Conservation (phyloP, 2,797 vertebrate genomes). For the Chelon auratus region DNA sequence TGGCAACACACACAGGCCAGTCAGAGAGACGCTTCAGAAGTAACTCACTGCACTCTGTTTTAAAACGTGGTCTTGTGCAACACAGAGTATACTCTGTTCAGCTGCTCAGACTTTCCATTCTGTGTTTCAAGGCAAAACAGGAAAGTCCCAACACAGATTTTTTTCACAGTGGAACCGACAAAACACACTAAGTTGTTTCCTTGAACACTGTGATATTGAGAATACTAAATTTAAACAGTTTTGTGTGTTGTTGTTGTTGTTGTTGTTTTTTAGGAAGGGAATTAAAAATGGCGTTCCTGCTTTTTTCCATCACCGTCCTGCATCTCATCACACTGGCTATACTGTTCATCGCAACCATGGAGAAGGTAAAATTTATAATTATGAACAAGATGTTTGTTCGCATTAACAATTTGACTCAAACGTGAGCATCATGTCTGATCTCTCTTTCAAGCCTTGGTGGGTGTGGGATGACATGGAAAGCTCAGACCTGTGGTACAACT, state of each 20-base stretch:
- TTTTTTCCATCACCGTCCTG: conserved; percentile 89
- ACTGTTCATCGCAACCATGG: conserved; percentile 92
- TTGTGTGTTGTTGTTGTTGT: neutral
- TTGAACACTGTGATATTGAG: neutral
- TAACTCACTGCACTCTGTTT: conserved; percentile 52
- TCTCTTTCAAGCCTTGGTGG: conserved; percentile 90
- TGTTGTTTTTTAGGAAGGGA: conserved; percentile 45
- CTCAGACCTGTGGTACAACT: conserved; percentile 93
- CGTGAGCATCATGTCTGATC: conserved; percentile 21
- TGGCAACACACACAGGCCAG: conserved; percentile 50
- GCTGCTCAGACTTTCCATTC: conserved; percentile 65
- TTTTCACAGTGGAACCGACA: conserved; percentile 24
- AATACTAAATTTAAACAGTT: conserved; percentile 2
- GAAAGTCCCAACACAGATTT: conserved; percentile 36
- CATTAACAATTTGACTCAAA: neutral
- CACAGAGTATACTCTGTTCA: conserved; percentile 58
- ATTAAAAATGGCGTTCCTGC: conserved; percentile 79
- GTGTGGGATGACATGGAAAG: conserved; percentile 84
- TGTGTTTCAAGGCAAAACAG: conserved; percentile 54
- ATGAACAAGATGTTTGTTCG: neutral
- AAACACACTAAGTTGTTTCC: conserved; percentile 30
- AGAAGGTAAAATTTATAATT: conserved; percentile 84
- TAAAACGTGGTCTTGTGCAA: conserved; percentile 48
- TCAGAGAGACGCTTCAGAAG: conserved; percentile 53
- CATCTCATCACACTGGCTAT: conserved; percentile 91